Conservation (phyloP, 2,797 vertebrate genomes). For the Centroberyx gerrardi region DNA sequence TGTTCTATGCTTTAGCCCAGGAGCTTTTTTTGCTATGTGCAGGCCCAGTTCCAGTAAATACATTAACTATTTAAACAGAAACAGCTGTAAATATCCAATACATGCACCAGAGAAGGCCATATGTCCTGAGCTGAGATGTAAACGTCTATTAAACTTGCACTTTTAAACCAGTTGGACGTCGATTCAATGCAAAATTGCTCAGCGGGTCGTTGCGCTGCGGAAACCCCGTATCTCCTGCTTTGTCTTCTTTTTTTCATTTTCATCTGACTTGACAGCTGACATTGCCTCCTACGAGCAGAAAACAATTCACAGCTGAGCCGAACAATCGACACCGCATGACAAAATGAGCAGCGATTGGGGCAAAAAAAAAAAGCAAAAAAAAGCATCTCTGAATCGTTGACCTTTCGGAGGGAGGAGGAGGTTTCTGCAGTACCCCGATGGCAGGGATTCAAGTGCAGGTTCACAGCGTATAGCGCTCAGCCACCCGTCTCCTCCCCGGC, state of each 20-base stretch:
- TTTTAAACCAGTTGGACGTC: too few relatives aligned
- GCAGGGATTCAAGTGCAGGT: slow-evolving; percentile 70
- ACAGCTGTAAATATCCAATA: too few relatives aligned
- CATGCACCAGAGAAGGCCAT: too few relatives aligned
- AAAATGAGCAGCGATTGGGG: slow-evolving; percentile 10
- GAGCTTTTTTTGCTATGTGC: too few relatives aligned
- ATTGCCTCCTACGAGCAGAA: slow-evolving; percentile 21
- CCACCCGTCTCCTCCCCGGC: slow-evolving; percentile 63
- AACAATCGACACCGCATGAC: slow-evolving; percentile 30
- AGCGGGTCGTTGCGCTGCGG: not conserved
- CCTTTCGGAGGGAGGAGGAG: slow-evolving; percentile 60
- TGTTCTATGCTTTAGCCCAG: too few relatives aligned
- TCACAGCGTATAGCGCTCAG: slow-evolving; percentile 63
- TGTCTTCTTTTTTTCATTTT: not conserved
- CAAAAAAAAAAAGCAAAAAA: not conserved
- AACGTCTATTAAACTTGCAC: too few relatives aligned
- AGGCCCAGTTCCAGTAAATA: too few relatives aligned
- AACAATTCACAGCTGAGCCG: slow-evolving; percentile 13
- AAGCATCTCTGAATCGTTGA: slow-evolving; percentile 47
- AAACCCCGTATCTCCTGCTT: not conserved
- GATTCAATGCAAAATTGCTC: too few relatives aligned
- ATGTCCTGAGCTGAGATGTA: too few relatives aligned
- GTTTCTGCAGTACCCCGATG: slow-evolving; percentile 66
- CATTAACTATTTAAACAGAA: too few relatives aligned
- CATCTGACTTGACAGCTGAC: slow-evolving; percentile 31